Percentiles rank a stretch among this genome's conserved stretches.
Evolutionary conservation across 53 echinoderm and acorn worm genomes (phyloP).

Genomic region (Echinarachnius parma): DNA sequence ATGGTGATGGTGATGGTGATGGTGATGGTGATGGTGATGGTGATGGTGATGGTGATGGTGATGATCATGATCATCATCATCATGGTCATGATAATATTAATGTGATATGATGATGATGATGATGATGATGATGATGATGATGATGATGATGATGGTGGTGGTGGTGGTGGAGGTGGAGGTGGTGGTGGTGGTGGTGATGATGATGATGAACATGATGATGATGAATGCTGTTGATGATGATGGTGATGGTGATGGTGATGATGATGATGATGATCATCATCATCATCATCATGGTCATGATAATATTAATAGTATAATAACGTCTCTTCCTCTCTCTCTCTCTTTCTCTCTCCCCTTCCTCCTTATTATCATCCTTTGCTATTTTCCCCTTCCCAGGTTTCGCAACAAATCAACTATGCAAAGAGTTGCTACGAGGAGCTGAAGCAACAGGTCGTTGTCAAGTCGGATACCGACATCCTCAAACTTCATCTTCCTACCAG

Average conservation of each 20-base stretch:
- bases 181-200: background rate
- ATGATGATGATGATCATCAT: background rate
- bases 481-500: slow-evolving; percentile 48
- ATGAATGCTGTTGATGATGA: background rate
- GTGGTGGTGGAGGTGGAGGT: background rate
- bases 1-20: background rate
- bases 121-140: background rate
- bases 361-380: background rate
- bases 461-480: slow-evolving; percentile 37
- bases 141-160: slow-evolving; percentile 9
- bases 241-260: background rate
- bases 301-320: no score
- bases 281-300: background rate
- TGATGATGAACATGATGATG: background rate
- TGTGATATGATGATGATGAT: background rate
- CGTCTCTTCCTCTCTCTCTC: background rate
- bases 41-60: background rate
- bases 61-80: background rate
- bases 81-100: background rate
- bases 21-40: slow-evolving; percentile 5
- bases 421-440: slow-evolving; percentile 92
- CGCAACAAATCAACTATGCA: slow-evolving; percentile 97
- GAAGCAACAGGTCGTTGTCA: slow-evolving; percentile 71
- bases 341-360: background rate
- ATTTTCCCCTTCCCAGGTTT: no score